Base-by-base conservation (phyloP, 2,113 vertebrate species). In the Eubucco bourcierii region DNA sequence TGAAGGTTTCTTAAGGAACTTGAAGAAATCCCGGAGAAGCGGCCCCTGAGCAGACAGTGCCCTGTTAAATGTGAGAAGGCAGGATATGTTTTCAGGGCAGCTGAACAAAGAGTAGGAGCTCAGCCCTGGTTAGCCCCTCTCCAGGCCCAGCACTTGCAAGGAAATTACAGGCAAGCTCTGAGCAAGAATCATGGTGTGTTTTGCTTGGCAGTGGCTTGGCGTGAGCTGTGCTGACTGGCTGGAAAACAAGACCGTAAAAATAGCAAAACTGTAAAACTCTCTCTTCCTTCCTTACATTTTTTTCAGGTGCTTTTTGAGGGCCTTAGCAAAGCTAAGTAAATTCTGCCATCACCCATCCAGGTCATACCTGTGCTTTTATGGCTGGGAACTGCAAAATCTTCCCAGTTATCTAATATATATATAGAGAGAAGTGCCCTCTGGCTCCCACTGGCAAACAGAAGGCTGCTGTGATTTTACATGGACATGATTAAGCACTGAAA, bases 201-300 rank as follows among this genome's bases (percentile, higher is more conserved):
- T 95, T 76, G 19, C 64, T 87, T 90, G 88, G 92, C 90, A 81
- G 67, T 64, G 15, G 55, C 64, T 89, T 34, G 18, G 59, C 2
- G 0, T 3, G 15, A 68, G 41, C 70, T 70, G 21, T 73, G 93
- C 94, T 88, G 96, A 83, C 5, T 9, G 66, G 89, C 31, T 87
- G 72, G 87, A 92, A 92, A 91, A 84, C 56, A 9, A 82, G 64
- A 72, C 56, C 68, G 61, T 87, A 84, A 89, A 91, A 95, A 89
- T 34, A 88, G 65, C 6, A 19, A 71, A 89, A 53, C 28, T 60
- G 34, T 44, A 85, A 60, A n/a, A 52, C 24, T 24, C 16, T 46
- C 17, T 23, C 10, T 63, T 47, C 39, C 14, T n/a, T 28, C 20
- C 59, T 64, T 53, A 72, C 50, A 21, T 34, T 17, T 12, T 14